Conservation (phyloP, 2,797 vertebrate genomes). For the Enteromius fasciolatus region DNA sequence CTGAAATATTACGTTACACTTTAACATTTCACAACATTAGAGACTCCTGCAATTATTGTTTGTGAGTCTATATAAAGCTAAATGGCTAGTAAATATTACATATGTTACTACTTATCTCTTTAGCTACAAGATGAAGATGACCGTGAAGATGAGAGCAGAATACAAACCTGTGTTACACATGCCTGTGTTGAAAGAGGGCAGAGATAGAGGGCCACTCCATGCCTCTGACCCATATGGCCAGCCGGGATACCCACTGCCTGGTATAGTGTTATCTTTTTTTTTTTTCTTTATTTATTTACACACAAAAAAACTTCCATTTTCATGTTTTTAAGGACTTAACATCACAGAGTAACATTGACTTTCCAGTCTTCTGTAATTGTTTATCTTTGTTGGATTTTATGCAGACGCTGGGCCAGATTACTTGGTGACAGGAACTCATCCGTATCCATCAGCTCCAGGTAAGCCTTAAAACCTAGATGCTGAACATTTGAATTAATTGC, state of each 20-base stretch:
- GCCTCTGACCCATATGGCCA: slow-evolving; percentile 75
- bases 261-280: slow-evolving; percentile 66
- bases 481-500: neutral
- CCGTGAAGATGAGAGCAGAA: slow-evolving; percentile 87
- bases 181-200: slow-evolving; percentile 90
- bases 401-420: slow-evolving; percentile 90
- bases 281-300: neutral
- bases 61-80: neutral
- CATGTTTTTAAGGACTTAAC: neutral
- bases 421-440: slow-evolving; percentile 94
- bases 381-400: slow-evolving; percentile 18
- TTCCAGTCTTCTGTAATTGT: neutral
- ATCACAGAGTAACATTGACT: neutral
- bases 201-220: slow-evolving; percentile 78
- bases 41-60: neutral
- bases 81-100: neutral
- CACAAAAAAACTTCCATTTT: neutral
- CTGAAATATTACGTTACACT: neutral
- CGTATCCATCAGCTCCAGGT: slow-evolving; percentile 96
- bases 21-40: neutral
- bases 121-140: slow-evolving; percentile 93
- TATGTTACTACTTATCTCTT: neutral
- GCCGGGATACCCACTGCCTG: slow-evolving; percentile 82
- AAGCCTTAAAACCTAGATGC: neutral
- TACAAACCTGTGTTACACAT: slow-evolving; percentile 91